These are phyloP conservation scores for Drosophila eohydei DNA, from an alignment of 2,888 invertebrate genomes.

Conservation along the genomic window DNA sequence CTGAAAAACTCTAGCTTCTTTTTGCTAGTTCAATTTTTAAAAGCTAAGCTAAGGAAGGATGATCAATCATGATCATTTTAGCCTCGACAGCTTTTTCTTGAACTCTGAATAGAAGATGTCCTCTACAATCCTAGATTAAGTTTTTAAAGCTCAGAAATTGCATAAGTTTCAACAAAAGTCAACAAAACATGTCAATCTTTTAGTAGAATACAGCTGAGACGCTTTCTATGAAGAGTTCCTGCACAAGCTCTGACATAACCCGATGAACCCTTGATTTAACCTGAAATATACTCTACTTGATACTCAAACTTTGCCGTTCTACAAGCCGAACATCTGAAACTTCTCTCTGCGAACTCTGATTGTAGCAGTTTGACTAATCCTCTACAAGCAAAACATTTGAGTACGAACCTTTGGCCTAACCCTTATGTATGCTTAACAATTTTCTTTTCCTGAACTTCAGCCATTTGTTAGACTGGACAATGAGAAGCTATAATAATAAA, in stretches of 20 bases:
- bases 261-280: neutral
- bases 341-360: too few relatives aligned
- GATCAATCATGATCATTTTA: too few relatives aligned
- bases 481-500: conserved; percentile 28
- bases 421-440: conserved; percentile 12
- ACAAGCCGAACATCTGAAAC: neutral
- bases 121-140: too few relatives aligned
- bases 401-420: conserved; percentile 32
- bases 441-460: conserved; percentile 34
- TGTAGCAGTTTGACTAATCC: neutral
- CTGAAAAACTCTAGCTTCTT: too few relatives aligned
- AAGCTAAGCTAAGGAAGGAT: too few relatives aligned
- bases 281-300: neutral
- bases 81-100: too few relatives aligned
- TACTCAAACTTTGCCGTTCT: neutral
- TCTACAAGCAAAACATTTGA: conserved; percentile 6
- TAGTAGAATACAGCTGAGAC: neutral
- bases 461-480: conserved; percentile 62
- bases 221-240: neutral
- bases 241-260: neutral
- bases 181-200: neutral
- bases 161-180: too few relatives aligned
- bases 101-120: too few relatives aligned
- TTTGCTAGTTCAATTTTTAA: too few relatives aligned
- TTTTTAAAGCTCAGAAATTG: too few relatives aligned